phyloP scores from a whole-genome alignment of 1,140 invertebrate species.

The Ridgeia piscesae region DNA sequence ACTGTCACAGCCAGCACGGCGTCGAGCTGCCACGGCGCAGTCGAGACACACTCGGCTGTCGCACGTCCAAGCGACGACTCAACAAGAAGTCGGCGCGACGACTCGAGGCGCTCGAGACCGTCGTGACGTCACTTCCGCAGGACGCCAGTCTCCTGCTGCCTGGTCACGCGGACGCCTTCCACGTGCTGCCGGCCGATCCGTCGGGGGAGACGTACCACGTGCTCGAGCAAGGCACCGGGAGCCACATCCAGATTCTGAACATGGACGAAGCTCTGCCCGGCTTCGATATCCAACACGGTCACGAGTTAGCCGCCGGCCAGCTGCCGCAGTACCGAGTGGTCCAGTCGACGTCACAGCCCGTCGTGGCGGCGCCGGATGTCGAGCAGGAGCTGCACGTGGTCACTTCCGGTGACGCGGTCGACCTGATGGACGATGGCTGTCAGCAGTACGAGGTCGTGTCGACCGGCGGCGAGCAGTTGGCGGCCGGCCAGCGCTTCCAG shows the following conservation, averaged over 20 bases:
- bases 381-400: background rate
- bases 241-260: background rate
- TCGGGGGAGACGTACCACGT: background rate
- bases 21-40: background rate
- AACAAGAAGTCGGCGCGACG: background rate
- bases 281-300: background rate
- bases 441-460: background rate
- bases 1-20: conserved; percentile 12
- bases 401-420: background rate
- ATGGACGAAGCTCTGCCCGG: background rate
- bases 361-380: background rate
- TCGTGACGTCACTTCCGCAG: background rate
- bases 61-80: background rate
- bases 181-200: background rate
- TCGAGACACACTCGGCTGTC: conserved; percentile 10
- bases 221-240: background rate
- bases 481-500: background rate
- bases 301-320: background rate
- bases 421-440: background rate
- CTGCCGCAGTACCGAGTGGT: background rate
- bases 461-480: background rate
- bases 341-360: background rate
- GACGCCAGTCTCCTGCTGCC: background rate
- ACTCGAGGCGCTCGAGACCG: background rate
- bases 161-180: background rate